Base-by-base conservation (phyloP, 2,113 vertebrate genomes). In the Protobothrops mucrosquamatus region DNA sequence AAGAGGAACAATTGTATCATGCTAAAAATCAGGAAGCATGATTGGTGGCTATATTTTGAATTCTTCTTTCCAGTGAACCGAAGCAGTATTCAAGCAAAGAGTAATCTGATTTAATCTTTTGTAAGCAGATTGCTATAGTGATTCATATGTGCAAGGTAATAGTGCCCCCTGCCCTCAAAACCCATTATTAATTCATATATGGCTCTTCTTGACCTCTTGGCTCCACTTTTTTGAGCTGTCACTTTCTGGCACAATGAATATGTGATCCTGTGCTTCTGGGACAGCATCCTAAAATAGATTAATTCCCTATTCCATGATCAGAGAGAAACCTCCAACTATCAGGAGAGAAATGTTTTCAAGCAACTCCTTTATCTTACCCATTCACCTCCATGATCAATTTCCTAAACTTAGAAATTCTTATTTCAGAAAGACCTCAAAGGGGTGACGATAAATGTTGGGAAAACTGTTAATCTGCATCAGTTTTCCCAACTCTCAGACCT, bases 101-200 rank as follows among this genome's bases (percentile, higher is more conserved):
- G 10, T 48, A 23, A 2, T 23, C 54, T 55, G 74, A 43, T 22
- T 89, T 34, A 18, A 57, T 24, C 20, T 56, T 57, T 51, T n/a
- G 43, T 56, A 20, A 69, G n/a, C 8, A 5, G 59, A 90, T 64
- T 26, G 24, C 88, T 18, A 89, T 12, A 46, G 56, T 43, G 57
- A 51, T 64, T 26, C 11, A 61, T 29, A 46, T 90, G 26, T 18
- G 57, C 89, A 64, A 69, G 89, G 43, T 64, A 90, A 69, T 29
- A 90, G 57, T 90, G 59, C 46, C 89, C 89, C 43, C 89, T 51
- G 59, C 89, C 59, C 89, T 69, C 59, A 90, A n/a, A 90, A 34
- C 3, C 26, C 59, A 64, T 51, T 22, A 64, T 34, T 14, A 46
- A 64, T 57, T 64, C n/a, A 51, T n/a, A 15, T 69, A 15, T 90